Base-by-base conservation (phyloP, 2,797 vertebrate species). In the Eupleurogrammus muticus region DNA sequence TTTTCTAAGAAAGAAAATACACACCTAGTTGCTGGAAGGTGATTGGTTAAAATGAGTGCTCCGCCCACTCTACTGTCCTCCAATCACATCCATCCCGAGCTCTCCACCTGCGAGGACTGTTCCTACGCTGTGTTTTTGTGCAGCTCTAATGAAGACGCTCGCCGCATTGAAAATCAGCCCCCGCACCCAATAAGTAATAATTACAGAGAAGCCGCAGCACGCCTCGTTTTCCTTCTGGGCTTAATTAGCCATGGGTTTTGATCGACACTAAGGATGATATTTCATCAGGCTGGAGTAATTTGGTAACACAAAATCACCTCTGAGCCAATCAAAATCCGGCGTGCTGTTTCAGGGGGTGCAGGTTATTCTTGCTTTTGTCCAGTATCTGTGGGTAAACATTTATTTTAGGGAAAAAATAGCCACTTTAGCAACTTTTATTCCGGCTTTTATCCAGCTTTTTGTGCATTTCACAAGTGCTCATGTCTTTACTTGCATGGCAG, bases 271-370 rank as follows among this genome's bases (percentile, higher is more conserved):
- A 2, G 40, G 40, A 70, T 62, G 73, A 74, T 74, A 71, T 34
- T 49, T 83, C 66, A 69, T 83, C 77, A 83, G 63, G 40, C 50
- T 50, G 57, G 49, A 70, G 51, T 48, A 48, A 56, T 68, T 70
- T 67, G 10, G 58, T 54, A 47, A 74, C 34, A 63, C 56, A 38
- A 64, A 70, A 70, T 67, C 46, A 64, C 46, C 59, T 21, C 23
- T 1, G 2, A 75, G 28, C 48, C 81, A 57, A 57, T 77, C 40
- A 69, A 50, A 64, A 70, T 36, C 12, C 52, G 42, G 60, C 2
- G 47, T 11, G 40, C 32, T 35, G n/a, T n/a, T 23, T 64, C 51
- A 16, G 34, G 21, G 9, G 13, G 57, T 47, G 50, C 10, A 8
- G 5, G 7, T 19, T 52, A 8, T 28, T 28, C 10, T 53, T 67